These are phyloP conservation scores for Ceramica pisi DNA, from an alignment of 2,888 invertebrate species.

Conservation along the genomic window DNA sequence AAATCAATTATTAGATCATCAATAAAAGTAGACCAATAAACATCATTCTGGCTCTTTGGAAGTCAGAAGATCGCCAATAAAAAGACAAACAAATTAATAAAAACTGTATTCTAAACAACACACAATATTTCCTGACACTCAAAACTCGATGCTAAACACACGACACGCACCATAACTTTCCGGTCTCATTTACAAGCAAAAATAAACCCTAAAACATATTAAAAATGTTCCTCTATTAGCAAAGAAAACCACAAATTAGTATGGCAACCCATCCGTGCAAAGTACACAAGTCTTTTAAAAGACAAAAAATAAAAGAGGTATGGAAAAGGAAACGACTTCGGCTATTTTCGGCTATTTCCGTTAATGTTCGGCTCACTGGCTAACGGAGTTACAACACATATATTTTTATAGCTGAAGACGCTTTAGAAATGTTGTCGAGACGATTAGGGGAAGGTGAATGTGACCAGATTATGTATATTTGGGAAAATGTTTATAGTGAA, in stretches of 20 bases:
- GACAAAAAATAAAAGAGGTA: slow-evolving; percentile 67
- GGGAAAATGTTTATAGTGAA: slow-evolving; percentile 15
- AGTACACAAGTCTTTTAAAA: slow-evolving; percentile 61
- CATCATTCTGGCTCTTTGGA: not conserved
- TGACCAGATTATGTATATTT: slow-evolving; percentile 39
- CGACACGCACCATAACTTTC: slow-evolving; percentile 35
- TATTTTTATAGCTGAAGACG: slow-evolving; percentile 55
- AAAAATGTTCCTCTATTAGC: slow-evolving; percentile 62
- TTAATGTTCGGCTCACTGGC: slow-evolving; percentile 62
- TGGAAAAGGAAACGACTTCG: slow-evolving; percentile 72
- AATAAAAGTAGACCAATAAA: not conserved
- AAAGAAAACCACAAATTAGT: slow-evolving; percentile 67
- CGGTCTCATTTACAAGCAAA: slow-evolving; percentile 40
- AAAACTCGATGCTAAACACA: slow-evolving; percentile 39
- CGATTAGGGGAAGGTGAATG: slow-evolving; percentile 38
- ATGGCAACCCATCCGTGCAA: slow-evolving; percentile 60
- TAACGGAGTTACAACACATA: slow-evolving; percentile 52
- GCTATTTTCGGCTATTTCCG: slow-evolving; percentile 83
- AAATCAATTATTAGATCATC: not conserved
- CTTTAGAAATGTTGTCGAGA: slow-evolving; percentile 40
- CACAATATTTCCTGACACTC: slow-evolving; percentile 8
- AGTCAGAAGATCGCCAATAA: not conserved
- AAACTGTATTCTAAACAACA: slow-evolving; percentile 4
- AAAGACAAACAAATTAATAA: slow-evolving; percentile 17
- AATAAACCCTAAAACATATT: slow-evolving; percentile 49